Evolutionary conservation across 2,113 vertebrate genomes (phyloP), one percentile per base, ranked within the genome.

Genomic region (Diphyllodes magnificus): DNA sequence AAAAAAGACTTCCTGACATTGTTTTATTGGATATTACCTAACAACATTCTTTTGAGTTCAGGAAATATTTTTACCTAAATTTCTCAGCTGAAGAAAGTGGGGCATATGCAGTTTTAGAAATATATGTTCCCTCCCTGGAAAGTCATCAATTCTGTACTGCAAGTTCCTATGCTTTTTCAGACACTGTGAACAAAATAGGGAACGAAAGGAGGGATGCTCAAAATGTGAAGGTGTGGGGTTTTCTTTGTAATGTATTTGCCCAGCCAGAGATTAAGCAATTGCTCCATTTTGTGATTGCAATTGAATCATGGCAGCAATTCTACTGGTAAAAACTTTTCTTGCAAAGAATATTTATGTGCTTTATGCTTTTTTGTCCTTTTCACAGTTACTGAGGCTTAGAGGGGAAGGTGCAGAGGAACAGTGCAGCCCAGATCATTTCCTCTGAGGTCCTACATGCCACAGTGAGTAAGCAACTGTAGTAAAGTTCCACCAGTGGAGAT

Each of bases 221-320:
- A 87, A 93, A 77, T 31, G 10, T 20, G 7, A 66, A 16, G 1
- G 0, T 42, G 35, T 35, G 13, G 0, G 3, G 0, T 4, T 64
- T 78, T 42, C 80, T 53, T 24, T 4, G 2, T 50, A 60, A 37
- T 33, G 3, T 4, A 16, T 72, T 77, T 86, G 13, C 50, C 49
- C 63, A 80, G 27, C 5, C 21, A 65, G 49, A n/a, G 22, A 56
- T 50, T 56, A 60, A 56, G 40, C 17, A 86, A 51, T 49, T 50
- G 15, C 8, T 56, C 25, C 9, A 31, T 65, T 92, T 84, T 73
- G n/a, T 53, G 31, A 28, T 35, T 61, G 24, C 11, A 33, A 13
- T 33, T 70, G 60, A 75, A 70, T 84, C 22, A 53, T 15, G 28
- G 27, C n/a, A 81, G 13, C 1, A 6, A 18, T 69, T 81, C 51